Conservation (phyloP, 2,797 vertebrate species). For the Merluccius polli region DNA sequence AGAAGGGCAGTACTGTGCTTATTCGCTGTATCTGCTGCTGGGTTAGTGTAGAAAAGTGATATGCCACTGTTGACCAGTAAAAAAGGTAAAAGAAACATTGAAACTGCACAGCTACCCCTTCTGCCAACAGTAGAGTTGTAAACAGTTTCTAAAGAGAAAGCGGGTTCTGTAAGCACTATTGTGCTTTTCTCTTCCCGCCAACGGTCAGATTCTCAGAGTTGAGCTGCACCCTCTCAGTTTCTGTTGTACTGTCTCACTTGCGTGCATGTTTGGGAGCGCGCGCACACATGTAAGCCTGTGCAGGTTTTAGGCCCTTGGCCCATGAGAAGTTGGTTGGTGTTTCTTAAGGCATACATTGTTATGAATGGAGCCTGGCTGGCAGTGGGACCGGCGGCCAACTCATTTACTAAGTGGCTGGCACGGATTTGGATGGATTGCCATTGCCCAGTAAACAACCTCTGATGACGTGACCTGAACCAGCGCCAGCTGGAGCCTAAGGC, state of each 20-base stretch:
- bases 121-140: slow-evolving; percentile 39
- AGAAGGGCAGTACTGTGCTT: background rate
- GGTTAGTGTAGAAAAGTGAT: background rate
- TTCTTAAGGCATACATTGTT: slow-evolving; percentile 63
- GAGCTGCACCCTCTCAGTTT: slow-evolving; percentile 60
- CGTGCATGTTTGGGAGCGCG: slow-evolving; percentile 31
- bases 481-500: slow-evolving; percentile 47
- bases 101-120: slow-evolving; percentile 43
- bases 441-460: slow-evolving; percentile 56
- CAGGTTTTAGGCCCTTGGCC: slow-evolving; percentile 45
- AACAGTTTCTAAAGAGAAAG: slow-evolving; percentile 54
- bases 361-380: slow-evolving; percentile 65
- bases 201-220: slow-evolving; percentile 62
- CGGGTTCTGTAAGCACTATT: slow-evolving; percentile 56
- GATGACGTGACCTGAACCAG: slow-evolving; percentile 50
- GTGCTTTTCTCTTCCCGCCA: slow-evolving; percentile 51
- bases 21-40: background rate
- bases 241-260: slow-evolving; percentile 54
- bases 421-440: slow-evolving; percentile 37
- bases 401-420: slow-evolving; percentile 72
- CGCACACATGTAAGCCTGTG: slow-evolving; percentile 31
- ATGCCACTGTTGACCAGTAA: slow-evolving; percentile 17
- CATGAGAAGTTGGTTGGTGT: slow-evolving; percentile 62
- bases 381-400: slow-evolving; percentile 61
- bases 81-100: slow-evolving; percentile 47